Evolutionary conservation across 1,140 invertebrate genomes (phyloP), one percentile per base, ranked within the genome.

Genomic region (Zaprionus taronus): DNA sequence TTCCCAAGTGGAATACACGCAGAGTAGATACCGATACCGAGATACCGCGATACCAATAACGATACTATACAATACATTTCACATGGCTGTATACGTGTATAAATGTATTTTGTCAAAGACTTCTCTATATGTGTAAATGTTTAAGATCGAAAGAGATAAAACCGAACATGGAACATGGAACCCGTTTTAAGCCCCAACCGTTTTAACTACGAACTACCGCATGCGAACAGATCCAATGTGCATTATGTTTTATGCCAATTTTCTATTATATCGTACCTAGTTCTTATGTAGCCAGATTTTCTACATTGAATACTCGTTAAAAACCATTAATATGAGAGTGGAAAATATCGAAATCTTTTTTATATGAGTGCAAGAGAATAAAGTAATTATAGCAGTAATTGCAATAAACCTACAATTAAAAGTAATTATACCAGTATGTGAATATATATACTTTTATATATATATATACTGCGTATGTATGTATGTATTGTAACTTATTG

Each of bases 91-190:
- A 79, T 89, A 80, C 82, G 77, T 86, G 80, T 87, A 87, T 86
- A 86, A 87, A 87, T 86, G 84, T 86, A 82, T 87, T 83, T 83
- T 83, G 75, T 89, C 71, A 76, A 76, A 87, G 84, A 87, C 84
- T 87, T 87, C 78, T 87, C 78, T 87, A 87, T 82, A 66, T 87
- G 84, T 87, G 81, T 87, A 83, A 89, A 89, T 65, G 73, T 72
- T 72, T 79, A 87, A 80, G 80, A 24, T 60, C 31, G 38, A 61
- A 60, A 2, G 24, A 55, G 5, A 26, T 26, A 41, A 26, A 66
- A 41, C 44, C 62, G 44, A 58, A 34, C 17, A 26, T 17, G 73
- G 49, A 62, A 56, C 47, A 74, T 20, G 20, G 20, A 22, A 73
- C 67, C 31, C 62, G 58, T 72, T 85, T 85, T 79, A 70, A 79